Conservation (phyloP, 2,888 invertebrate genomes). For the Ochropacha duplaris region DNA sequence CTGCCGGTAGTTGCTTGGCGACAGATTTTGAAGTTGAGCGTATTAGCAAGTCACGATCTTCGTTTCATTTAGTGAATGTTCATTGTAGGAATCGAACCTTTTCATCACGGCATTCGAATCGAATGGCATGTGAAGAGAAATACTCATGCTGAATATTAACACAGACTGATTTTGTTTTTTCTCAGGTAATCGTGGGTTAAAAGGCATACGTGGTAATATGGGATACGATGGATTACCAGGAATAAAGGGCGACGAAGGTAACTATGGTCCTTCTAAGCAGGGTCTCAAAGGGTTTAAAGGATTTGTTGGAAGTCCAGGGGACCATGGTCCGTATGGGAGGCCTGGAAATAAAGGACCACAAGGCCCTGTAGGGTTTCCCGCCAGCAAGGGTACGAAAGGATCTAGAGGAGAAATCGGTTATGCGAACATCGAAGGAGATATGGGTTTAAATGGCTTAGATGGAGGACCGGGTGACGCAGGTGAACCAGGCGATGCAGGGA, state of each 20-base stretch:
- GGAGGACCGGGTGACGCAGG: constrained; percentile 82
- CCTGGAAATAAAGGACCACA: constrained; percentile 72
- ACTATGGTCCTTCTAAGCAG: constrained; percentile 57
- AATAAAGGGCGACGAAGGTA: constrained; percentile 59
- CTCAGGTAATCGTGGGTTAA: constrained; percentile 42
- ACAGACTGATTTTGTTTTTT: constrained; percentile 1
- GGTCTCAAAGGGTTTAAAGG: constrained; percentile 85
- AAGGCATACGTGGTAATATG: constrained; percentile 60
- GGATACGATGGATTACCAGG: constrained; percentile 65
- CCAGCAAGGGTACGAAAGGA: constrained; percentile 82
- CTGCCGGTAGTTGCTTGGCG: no score
- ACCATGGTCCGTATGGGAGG: constrained; percentile 84
- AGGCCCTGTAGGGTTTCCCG: constrained; percentile 86
- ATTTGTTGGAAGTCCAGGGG: constrained; percentile 85
- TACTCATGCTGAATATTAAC: no score
- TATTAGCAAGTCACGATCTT: no score
- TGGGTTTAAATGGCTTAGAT: constrained; percentile 61
- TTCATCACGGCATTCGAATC: no score
- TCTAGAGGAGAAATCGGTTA: constrained; percentile 75
- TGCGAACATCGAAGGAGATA: constrained; percentile 67
- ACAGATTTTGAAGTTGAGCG: no score
- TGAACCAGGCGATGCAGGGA: constrained; percentile 81
- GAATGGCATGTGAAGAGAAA: no score
- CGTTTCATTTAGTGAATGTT: no score
- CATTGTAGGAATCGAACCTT: no score